phyloP scores from a whole-genome alignment of 2,888 invertebrate genomes.

The Branchinecta sandiegonensis region DNA sequence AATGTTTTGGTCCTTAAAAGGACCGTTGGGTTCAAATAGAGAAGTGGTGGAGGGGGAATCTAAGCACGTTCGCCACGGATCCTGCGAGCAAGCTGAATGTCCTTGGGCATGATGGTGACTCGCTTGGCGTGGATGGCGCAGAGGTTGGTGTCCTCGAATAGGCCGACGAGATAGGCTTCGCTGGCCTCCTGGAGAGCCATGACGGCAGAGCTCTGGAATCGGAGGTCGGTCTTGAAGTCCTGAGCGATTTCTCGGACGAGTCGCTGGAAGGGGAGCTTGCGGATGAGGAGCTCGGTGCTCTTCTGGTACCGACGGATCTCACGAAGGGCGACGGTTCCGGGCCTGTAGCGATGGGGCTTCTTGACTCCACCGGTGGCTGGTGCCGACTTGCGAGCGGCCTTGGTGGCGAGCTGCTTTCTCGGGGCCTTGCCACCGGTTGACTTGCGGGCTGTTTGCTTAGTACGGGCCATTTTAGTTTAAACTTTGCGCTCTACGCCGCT shows the following conservation, averaged over 20 bases:
- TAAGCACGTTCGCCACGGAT: background rate
- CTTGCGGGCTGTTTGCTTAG: slow-evolving; percentile 93
- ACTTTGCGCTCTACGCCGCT: too few relatives aligned
- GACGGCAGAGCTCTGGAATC: slow-evolving; percentile 24
- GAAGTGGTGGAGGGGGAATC: slow-evolving; percentile 28
- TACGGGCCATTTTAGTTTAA: slow-evolving; percentile 67
- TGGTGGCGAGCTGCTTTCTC: slow-evolving; percentile 81
- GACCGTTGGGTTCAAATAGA: too few relatives aligned
- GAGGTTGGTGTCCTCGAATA: slow-evolving; percentile 95
- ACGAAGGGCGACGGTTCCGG: slow-evolving; percentile 40
- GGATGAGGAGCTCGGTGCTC: slow-evolving; percentile 39
- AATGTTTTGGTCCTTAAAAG: too few relatives aligned
- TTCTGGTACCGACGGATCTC: slow-evolving; percentile 42
- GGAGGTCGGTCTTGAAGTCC: slow-evolving; percentile 31
- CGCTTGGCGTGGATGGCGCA: slow-evolving; percentile 95
- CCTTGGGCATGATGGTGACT: slow-evolving; percentile 96
- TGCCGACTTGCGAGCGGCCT: slow-evolving; percentile 68
- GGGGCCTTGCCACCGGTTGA: slow-evolving; percentile 95
- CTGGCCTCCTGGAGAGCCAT: slow-evolving; percentile 53
- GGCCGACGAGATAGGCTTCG: slow-evolving; percentile 79
- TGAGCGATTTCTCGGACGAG: slow-evolving; percentile 35
- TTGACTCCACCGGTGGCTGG: slow-evolving; percentile 40
- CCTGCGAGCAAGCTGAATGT: slow-evolving; percentile 67
- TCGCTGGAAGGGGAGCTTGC: slow-evolving; percentile 40
- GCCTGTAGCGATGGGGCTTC: slow-evolving; percentile 40